Conservation (phyloP, 2,888 invertebrate species). For the Xestia c-nigrum region DNA sequence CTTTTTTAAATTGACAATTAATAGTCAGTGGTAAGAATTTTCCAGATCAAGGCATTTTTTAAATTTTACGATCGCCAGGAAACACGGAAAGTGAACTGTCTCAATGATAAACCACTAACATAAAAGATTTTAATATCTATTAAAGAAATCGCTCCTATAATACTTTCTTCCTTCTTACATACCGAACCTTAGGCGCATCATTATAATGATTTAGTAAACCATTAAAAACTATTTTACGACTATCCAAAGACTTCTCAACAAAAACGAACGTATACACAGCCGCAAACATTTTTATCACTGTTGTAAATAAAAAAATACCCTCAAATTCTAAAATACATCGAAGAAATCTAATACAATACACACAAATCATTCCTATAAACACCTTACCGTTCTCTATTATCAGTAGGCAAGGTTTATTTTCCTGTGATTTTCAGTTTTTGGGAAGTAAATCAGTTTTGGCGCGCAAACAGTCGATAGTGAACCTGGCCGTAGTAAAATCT, state of each 20-base stretch:
- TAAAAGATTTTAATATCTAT: constrained; percentile 67
- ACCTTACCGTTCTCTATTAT: constrained; percentile 57
- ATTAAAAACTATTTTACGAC: constrained; percentile 72
- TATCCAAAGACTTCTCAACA: constrained; percentile 75
- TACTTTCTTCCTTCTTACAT: constrained; percentile 61
- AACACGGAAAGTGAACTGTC: constrained; percentile 49
- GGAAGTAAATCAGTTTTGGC: constrained; percentile 62
- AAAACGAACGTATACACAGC: constrained; percentile 81
- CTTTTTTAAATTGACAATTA: background rate
- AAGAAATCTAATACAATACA: constrained; percentile 72
- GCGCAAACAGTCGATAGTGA: constrained; percentile 77
- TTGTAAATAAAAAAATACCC: constrained; percentile 84
- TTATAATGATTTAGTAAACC: constrained; percentile 70
- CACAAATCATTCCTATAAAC: constrained; percentile 58
- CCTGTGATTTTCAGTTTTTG: constrained; percentile 31
- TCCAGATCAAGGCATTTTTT: background rate
- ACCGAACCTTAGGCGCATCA: constrained; percentile 62
- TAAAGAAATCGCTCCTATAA: constrained; percentile 63
- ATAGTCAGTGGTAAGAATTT: background rate
- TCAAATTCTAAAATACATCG: constrained; percentile 80
- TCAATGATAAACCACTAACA: constrained; percentile 61
- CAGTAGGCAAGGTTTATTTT: constrained; percentile 69
- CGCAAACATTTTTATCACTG: constrained; percentile 88
- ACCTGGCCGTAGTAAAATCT: constrained; percentile 82
- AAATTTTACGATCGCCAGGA: constrained; percentile 19